Conservation (phyloP, 2,113 vertebrate species). For the Progne subis region DNA sequence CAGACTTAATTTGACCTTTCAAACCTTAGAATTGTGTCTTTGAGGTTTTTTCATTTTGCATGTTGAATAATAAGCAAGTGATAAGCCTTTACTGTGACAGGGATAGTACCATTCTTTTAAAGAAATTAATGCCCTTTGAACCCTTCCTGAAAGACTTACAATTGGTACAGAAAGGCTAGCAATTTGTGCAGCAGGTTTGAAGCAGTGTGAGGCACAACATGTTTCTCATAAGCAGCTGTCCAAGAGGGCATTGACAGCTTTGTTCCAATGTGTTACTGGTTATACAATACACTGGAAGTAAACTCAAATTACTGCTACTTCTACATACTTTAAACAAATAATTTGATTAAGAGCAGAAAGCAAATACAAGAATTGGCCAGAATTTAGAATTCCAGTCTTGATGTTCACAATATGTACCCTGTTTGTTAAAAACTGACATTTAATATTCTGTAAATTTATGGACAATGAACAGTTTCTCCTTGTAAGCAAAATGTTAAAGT, state of each 20-base stretch:
- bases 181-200: not conserved
- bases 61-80: not conserved
- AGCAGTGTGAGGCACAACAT: not conserved
- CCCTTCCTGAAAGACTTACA: not conserved
- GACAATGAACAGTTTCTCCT: not conserved
- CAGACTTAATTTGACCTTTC: not conserved
- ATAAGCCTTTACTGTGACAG: not conserved
- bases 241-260: not conserved
- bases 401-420: not conserved
- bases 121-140: not conserved
- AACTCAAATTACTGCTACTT: constrained; percentile 9
- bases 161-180: not conserved
- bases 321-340: not conserved
- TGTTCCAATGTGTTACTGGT: not conserved
- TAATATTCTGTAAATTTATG: not conserved
- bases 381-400: not conserved
- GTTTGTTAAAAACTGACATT: not conserved
- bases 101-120: not conserved
- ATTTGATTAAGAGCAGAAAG: not conserved
- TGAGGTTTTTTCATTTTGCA: not conserved
- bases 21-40: not conserved
- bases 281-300: not conserved
- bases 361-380: not conserved
- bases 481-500: not conserved
- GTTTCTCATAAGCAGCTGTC: not conserved